Evolutionary conservation across 2,113 vertebrate species (phyloP), one percentile per base, ranked within the genome.

Genomic region (Egretta garzetta): DNA sequence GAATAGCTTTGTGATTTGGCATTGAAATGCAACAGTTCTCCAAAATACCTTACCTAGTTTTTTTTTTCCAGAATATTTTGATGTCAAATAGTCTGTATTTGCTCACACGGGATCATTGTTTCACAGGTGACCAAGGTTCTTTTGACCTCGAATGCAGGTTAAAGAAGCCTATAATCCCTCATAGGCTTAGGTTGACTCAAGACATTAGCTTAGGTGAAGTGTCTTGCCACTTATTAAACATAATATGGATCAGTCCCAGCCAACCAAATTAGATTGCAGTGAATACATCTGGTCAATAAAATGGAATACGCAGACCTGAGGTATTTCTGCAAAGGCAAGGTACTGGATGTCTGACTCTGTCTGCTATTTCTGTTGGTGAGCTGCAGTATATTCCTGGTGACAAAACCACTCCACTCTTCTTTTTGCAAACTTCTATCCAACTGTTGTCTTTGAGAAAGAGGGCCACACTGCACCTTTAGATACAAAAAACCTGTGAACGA

Each of bases 11-110:
- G 26, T 10, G 0, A 0, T 39, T 86, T 73, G 16, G 4, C 80
- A 12, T 66, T 0, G 0, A 32, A 92, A 90, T 35, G 15, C 30
- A 64, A 20, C 6, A 2, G 5, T 56, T 82, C 35, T 75, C 27
- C 14, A 68, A 80, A 76, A 52, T 33, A 43, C 5, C 11, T 47
- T 37, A 11, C 18, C 41, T 39, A 19, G 0, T n/a, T n/a, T n/a
- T 33, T 79, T 90, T 45, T 41, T 63, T 59, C 15, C 45, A 66
- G 62, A 92, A 28, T 16, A 4, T 5, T 32, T 6, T 72, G 14
- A 16, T 32, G 21, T 49, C 63, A 73, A 58, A 37, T 68, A 68
- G 4, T 32, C 26, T 80, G 14, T 63, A n/a, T 74, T 93, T 84
- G 8, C 30, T 81, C 37, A 67, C 17, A 4, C 9, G 56, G 20